These are phyloP conservation scores for Origma solitaria DNA, from an alignment of 2,113 vertebrate species.

Conservation along the genomic window DNA sequence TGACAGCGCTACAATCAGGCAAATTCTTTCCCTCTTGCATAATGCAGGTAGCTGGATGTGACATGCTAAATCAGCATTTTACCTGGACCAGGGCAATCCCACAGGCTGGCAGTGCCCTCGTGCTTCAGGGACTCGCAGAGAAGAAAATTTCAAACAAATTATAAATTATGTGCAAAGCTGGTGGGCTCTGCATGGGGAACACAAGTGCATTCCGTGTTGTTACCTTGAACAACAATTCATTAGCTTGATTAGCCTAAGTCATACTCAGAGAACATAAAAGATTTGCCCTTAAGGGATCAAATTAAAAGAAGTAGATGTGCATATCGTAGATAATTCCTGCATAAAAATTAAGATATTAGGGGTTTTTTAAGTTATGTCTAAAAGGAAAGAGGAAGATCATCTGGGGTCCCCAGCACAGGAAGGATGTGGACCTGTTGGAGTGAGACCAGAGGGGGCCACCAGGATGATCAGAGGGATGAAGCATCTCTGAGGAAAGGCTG, in stretches of 20 bases:
- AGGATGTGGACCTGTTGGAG: not conserved
- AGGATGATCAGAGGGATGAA: not conserved
- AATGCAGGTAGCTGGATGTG: slow-evolving; percentile 12
- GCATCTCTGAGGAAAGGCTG: not conserved
- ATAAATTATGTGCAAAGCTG: not conserved
- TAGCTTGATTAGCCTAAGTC: not conserved
- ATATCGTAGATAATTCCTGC: not conserved
- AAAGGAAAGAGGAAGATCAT: not conserved
- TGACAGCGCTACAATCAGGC: slow-evolving; percentile 16
- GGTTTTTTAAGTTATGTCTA: not conserved
- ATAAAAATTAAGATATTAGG: not conserved
- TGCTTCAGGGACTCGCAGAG: not conserved
- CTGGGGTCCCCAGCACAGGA: not conserved
- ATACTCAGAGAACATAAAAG: not conserved
- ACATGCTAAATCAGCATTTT: not conserved
- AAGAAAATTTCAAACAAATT: not conserved
- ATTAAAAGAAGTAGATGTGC: not conserved
- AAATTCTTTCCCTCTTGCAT: slow-evolving; percentile 26
- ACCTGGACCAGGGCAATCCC: not conserved
- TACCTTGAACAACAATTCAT: not conserved
- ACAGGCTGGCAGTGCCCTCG: not conserved
- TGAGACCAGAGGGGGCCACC: not conserved
- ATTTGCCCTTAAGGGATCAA: not conserved
- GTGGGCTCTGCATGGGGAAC: not conserved
- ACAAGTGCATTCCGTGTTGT: not conserved